A percentile compares a stretch with the other conserved stretches of the same genome.
phyloP scores from a whole-genome alignment of 2,888 invertebrate genomes.

The Nephrotoma flavescens region DNA sequence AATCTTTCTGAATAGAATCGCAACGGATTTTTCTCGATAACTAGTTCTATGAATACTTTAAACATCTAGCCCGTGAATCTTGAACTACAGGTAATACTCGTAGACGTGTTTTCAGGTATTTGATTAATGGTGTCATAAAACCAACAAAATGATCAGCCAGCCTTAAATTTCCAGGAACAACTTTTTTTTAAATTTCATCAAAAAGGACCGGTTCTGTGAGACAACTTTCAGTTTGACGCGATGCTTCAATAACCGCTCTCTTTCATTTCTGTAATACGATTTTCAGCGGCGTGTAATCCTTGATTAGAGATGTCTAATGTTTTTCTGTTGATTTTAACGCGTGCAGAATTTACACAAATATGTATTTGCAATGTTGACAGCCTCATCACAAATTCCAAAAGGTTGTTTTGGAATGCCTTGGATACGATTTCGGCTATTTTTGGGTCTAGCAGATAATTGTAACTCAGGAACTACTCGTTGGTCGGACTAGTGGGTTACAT shows the following conservation, averaged over 20 bases:
- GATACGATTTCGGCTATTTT: constrained; percentile 98
- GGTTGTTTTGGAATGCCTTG: constrained; percentile 76
- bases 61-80: constrained; percentile 91
- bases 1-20: constrained; percentile 91
- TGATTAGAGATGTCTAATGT: constrained; percentile 42
- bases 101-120: constrained; percentile 88
- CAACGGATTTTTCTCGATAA: constrained; percentile 93
- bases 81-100: constrained; percentile 92
- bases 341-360: constrained; percentile 99
- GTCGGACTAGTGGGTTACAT: too few relatives aligned
- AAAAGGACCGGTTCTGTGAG: constrained; percentile 91
- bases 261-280: constrained; percentile 64
- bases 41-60: constrained; percentile 83
- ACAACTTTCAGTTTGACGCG: constrained; percentile 75
- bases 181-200: constrained; percentile 83
- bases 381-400: constrained; percentile 97
- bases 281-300: constrained; percentile 42
- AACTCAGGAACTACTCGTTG: too few relatives aligned
- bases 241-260: too few relatives aligned
- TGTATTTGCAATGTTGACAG: constrained; percentile 98
- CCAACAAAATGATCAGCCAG: constrained; percentile 94
- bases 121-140: constrained; percentile 84
- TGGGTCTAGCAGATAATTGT: constrained; percentile 96
- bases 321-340: constrained; percentile 77
- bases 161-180: constrained; percentile 92